Conservation (phyloP, 2,797 vertebrate genomes). For the Manis crassicaudata region DNA sequence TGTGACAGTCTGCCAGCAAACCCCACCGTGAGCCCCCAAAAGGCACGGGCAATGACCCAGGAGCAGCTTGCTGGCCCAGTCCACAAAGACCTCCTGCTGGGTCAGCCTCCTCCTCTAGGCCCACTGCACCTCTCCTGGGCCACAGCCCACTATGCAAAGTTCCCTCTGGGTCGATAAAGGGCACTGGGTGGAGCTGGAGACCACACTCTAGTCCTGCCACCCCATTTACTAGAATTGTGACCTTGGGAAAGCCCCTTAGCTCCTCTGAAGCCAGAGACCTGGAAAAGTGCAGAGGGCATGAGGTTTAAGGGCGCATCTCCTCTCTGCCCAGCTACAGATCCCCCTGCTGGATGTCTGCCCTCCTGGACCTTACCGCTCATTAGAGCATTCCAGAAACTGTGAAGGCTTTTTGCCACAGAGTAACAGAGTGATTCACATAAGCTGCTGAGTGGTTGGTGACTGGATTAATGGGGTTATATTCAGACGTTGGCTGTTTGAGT, state of each 20-base stretch:
- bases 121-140: neutral
- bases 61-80: neutral
- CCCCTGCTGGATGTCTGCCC: neutral
- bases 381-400: neutral
- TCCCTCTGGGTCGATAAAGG: neutral
- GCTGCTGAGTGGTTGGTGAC: neutral
- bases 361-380: neutral
- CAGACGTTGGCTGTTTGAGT: neutral
- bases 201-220: neutral
- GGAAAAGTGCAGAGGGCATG: neutral
- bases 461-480: neutral
- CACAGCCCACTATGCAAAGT: neutral
- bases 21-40: accelerated
- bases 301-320: neutral
- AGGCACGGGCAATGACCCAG: neutral
- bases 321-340: neutral
- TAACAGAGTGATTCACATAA: neutral
- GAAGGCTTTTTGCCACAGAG: neutral
- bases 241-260: neutral
- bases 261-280: neutral
- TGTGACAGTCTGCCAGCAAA: neutral
- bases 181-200: neutral
- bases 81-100: neutral
- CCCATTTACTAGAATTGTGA: neutral
- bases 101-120: neutral